phyloP scores from a whole-genome alignment of 2,888 invertebrate species.

The Sicus ferrugineus region DNA sequence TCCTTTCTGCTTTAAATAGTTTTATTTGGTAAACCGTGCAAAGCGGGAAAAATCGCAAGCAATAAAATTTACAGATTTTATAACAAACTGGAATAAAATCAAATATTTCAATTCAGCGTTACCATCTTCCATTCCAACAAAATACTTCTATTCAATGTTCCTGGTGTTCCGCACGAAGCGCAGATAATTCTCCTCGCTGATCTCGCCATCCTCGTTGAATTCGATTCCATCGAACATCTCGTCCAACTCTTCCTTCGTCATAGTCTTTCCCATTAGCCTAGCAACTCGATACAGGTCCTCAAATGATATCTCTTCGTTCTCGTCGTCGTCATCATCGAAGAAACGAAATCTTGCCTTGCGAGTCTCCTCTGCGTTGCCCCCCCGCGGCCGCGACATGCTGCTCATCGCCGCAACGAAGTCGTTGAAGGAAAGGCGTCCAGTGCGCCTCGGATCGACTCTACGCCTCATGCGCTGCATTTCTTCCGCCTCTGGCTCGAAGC shows the following conservation, averaged over 20 bases:
- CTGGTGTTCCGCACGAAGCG: conserved; percentile 98
- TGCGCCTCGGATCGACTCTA: conserved; percentile 87
- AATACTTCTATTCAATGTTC: no score
- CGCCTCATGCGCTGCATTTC: conserved; percentile 95
- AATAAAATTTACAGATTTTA: no score
- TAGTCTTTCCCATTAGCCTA: conserved; percentile 90
- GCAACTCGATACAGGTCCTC: conserved; percentile 95
- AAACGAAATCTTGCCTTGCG: conserved; percentile 96
- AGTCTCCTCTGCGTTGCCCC: conserved; percentile 94
- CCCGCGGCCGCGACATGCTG: conserved; percentile 93
- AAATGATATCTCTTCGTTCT: conserved; percentile 94
- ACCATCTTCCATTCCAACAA: no score
- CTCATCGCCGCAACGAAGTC: conserved; percentile 90
- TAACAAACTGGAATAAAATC: no score
- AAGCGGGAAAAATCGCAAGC: no score
- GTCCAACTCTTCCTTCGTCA: conserved; percentile 95
- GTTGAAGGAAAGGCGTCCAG: conserved; percentile 85
- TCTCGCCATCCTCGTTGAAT: conserved; percentile 93
- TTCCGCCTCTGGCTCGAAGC: conserved; percentile 97
- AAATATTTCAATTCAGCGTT: no score
- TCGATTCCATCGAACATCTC: conserved; percentile 99
- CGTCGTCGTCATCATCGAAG: conserved; percentile 97
- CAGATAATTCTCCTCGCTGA: conserved; percentile 93
- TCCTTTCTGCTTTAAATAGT: no score
- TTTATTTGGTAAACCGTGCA: no score